Evolutionary conservation across 2,888 invertebrate genomes (phyloP), one percentile per base, ranked within the genome.

Genomic region (Xanthorhoe designata): DNA sequence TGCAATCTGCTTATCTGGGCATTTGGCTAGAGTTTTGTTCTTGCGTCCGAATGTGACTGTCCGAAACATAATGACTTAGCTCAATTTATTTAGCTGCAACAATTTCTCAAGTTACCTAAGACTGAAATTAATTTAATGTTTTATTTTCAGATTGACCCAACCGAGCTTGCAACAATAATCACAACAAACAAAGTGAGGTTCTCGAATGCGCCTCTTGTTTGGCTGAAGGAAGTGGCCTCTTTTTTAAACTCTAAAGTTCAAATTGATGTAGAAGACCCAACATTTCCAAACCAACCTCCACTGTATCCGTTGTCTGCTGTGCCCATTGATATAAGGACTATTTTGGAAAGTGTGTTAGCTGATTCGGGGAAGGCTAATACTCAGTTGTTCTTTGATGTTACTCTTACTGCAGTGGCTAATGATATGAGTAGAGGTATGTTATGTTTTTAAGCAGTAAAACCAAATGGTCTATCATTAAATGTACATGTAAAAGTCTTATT

Each of bases 311-410:
- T 95, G 50, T 94, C 88, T 72, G 86, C 92, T 58, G 88, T 94
- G 58, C 94, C 95, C 10, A 83, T 83, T 38, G 86, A 91, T 24
- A 78, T 95, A 19, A 90, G 87, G 62, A 83, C 78, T 13, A 80
- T 82, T 49, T 78, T 95, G 59, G 90, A 94, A 58, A 90, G 82
- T 75, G 90, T 94, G 0, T 76, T 96, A 0, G 91, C 94, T 50
- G 94, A 95, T 60, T 94, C 95, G 8, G 96, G 96, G 0, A 94
- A 94, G 70, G 90, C 94, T 6, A 96, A 95, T 73, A 85, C 94
- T 6, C 95, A 96, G 77, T 85, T 96, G 72, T 97, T 96, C 85
- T 97, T 95, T 77, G 96, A 96, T 83, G 95, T 95, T 32, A 95
- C 96, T 42, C 88, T 97, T 17, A 95, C 95, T 7, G 94, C 95